Conservation (phyloP, 2,888 invertebrate species). For the Ceratothoa steindachneri region DNA sequence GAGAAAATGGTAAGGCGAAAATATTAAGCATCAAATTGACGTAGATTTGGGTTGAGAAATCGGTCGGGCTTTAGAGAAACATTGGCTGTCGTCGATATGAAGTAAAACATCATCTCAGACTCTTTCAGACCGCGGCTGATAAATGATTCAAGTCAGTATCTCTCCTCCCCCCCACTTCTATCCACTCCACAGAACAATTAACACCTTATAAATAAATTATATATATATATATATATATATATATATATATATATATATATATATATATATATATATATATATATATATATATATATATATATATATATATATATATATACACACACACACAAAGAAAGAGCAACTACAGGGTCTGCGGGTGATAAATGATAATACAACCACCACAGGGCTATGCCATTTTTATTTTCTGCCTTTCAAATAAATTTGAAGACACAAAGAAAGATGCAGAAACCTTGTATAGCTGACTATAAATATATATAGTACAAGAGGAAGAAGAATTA, state of each 20-base stretch:
- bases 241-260: not conserved
- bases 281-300: not conserved
- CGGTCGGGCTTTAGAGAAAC: not conserved
- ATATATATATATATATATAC: not conserved
- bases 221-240: not conserved
- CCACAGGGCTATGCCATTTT: too few relatives aligned
- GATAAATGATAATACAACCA: too few relatives aligned
- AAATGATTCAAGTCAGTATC: too few relatives aligned
- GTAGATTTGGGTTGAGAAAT: not conserved
- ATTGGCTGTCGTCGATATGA: slow-evolving; percentile 5
- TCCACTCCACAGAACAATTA: not conserved
- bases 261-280: not conserved
- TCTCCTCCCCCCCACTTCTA: not conserved
- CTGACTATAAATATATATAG: too few relatives aligned
- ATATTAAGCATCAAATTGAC: not conserved
- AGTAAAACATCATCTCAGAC: not conserved
- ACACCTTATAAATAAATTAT: not conserved
- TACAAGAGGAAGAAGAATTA: too few relatives aligned
- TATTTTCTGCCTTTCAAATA: too few relatives aligned
- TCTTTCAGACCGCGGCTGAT: not conserved
- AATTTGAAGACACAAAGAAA: too few relatives aligned
- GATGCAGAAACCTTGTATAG: too few relatives aligned
- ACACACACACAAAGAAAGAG: too few relatives aligned
- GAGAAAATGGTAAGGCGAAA: not conserved
- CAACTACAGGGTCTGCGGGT: too few relatives aligned